Percentiles rank a stretch among this genome's conserved stretches.
Conservation (phyloP, 2,888 invertebrate genomes). For the Eupithecia vulgata region DNA sequence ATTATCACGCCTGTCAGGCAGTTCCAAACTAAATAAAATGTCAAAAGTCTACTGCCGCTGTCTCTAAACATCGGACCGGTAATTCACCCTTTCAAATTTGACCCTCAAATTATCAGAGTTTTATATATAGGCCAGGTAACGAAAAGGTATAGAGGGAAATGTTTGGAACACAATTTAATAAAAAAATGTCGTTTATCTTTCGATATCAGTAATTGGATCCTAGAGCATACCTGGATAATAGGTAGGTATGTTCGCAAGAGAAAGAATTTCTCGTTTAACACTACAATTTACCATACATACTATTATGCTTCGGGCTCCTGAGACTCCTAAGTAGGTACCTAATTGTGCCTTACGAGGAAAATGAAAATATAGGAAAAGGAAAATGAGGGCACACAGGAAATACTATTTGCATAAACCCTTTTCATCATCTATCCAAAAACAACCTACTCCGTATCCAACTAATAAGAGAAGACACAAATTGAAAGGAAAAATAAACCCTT, state of each 20-base stretch:
- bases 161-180: too few relatives aligned
- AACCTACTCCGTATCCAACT: constrained; percentile 25
- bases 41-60: neutral
- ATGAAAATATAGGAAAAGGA: constrained; percentile 27
- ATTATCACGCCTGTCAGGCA: neutral
- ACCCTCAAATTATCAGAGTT: neutral
- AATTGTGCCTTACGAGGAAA: constrained; percentile 10
- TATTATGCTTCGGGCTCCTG: neutral
- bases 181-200: neutral
- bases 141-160: too few relatives aligned
- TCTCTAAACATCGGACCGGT: neutral
- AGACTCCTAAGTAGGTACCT: neutral
- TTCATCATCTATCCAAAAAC: constrained; percentile 14
- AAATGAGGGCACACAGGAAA: constrained; percentile 17
- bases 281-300: neutral
- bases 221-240: neutral
- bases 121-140: neutral
- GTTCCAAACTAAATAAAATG: neutral
- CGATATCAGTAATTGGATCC: too few relatives aligned
- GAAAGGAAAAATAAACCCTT: constrained; percentile 30
- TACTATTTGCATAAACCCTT: constrained; percentile 13
- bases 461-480: constrained; percentile 25
- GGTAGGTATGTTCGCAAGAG: neutral
- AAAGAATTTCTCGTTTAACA: neutral
- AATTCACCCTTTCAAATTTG: neutral